Percentiles rank a stretch among this genome's conserved stretches.
These are phyloP conservation scores for Trochalopteron elliotii DNA, from an alignment of 2,113 vertebrate genomes.

Conservation along the genomic window DNA sequence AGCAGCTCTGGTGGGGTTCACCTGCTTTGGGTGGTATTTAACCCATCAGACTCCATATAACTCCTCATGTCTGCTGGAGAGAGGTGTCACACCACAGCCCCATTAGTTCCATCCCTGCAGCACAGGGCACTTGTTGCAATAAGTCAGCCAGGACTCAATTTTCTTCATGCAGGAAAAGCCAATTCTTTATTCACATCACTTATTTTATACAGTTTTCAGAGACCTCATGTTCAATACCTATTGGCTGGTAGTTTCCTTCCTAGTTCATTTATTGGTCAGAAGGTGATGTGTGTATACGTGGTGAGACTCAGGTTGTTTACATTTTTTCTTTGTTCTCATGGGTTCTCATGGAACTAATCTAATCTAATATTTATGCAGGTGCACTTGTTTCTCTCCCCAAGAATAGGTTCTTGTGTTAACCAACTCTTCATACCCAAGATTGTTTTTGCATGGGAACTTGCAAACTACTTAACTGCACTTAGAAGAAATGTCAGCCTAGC, in stretches of 20 bases:
- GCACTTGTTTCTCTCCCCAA: background rate
- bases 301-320: background rate
- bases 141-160: background rate
- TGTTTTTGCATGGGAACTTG: background rate
- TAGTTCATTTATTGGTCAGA: background rate
- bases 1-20: background rate
- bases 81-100: background rate
- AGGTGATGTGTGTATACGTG: background rate
- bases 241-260: background rate
- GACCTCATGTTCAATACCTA: background rate
- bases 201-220: background rate
- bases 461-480: background rate
- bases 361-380: background rate
- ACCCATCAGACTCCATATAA: fast-evolving
- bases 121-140: background rate
- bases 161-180: background rate
- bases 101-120: background rate
- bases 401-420: background rate
- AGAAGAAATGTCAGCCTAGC: background rate
- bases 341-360: background rate
- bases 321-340: background rate
- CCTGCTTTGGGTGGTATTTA: background rate
- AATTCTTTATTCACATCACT: background rate
- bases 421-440: background rate
- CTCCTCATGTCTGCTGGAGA: background rate